Percentiles rank a stretch among this genome's conserved stretches.
These are phyloP conservation scores for Elysia crispata DNA, from an alignment of 2,888 invertebrate genomes.

Conservation along the genomic window DNA sequence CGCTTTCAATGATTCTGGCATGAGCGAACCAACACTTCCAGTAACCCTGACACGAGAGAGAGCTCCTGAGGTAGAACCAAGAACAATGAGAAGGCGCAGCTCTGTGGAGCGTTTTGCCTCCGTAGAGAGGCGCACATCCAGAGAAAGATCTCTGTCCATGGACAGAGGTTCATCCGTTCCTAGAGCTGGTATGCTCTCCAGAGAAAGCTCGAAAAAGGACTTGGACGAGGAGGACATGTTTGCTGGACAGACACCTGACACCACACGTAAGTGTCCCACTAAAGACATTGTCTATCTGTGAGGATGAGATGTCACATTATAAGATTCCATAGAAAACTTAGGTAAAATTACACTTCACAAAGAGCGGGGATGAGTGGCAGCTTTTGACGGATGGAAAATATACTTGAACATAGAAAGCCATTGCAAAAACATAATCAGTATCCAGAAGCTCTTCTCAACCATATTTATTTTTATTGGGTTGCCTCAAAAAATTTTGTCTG, in stretches of 20 bases:
- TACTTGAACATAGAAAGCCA: too few species aligned
- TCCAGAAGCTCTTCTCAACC: too few species aligned
- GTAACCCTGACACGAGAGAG: constrained; percentile 62
- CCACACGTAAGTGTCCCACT: constrained; percentile 47
- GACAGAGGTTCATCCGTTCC: constrained; percentile 44
- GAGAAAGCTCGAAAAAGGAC: constrained; percentile 39
- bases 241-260: constrained; percentile 51
- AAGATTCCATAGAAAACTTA: too few species aligned
- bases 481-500: too few species aligned
- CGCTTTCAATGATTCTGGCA: constrained; percentile 96
- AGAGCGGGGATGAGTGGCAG: too few species aligned
- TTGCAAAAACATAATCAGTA: too few species aligned
- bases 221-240: constrained; percentile 38
- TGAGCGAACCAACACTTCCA: constrained; percentile 94
- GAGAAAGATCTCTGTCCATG: constrained; percentile 43
- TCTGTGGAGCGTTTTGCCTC: constrained; percentile 52
- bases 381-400: too few species aligned
- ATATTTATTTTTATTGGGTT: too few species aligned
- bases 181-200: constrained; percentile 28
- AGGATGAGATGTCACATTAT: too few species aligned
- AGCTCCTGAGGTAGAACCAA: constrained; percentile 38
- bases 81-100: constrained; percentile 46
- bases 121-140: constrained; percentile 41
- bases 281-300: too few species aligned
- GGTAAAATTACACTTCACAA: too few species aligned